These are phyloP conservation scores for Eudorcas thomsonii DNA, from an alignment of 2,113 vertebrate genomes.

Conservation along the genomic window DNA sequence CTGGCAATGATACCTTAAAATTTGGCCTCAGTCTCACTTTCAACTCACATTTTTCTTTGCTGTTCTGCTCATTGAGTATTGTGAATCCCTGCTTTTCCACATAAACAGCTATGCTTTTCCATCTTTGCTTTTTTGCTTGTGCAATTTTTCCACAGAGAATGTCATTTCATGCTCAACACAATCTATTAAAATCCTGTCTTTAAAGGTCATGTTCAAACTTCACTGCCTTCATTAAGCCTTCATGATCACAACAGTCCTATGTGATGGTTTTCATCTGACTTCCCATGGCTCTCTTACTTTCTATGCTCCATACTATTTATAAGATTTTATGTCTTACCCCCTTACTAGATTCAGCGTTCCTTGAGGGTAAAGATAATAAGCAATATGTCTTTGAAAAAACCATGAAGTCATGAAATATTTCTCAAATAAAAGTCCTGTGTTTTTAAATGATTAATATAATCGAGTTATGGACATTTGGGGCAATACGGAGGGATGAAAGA, in stretches of 20 bases:
- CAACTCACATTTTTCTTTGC: background rate
- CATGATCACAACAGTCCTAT: background rate
- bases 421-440: background rate
- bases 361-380: background rate
- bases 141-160: background rate
- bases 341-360: background rate
- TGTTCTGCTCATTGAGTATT: background rate
- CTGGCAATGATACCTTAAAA: background rate
- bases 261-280: background rate
- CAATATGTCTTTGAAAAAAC: background rate
- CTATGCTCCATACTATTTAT: background rate
- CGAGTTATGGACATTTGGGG: background rate
- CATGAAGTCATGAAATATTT: background rate
- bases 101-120: background rate
- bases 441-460: background rate
- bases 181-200: constrained; percentile 7
- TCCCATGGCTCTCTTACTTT: background rate
- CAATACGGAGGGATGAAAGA: background rate
- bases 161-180: background rate
- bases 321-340: background rate
- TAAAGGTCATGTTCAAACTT: background rate
- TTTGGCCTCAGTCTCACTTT: background rate
- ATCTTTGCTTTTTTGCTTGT: background rate
- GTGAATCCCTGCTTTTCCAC: background rate
- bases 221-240: background rate